Evolutionary conservation across 1,140 invertebrate genomes (phyloP), one percentile per base, ranked within the genome.

Genomic region (Drosophila yakuba): DNA sequence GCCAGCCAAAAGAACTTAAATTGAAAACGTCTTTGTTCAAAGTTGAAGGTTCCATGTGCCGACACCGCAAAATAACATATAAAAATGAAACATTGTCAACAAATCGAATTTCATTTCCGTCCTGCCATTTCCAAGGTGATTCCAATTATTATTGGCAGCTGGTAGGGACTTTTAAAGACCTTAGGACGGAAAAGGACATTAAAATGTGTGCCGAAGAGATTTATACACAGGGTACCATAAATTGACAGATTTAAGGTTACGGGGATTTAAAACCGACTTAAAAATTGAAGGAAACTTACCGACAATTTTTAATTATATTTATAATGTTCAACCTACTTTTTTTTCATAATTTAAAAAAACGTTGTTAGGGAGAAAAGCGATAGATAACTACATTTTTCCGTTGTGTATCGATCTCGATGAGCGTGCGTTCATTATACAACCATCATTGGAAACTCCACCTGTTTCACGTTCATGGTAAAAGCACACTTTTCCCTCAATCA

Each of bases 51-150:
- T 51, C 11, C 63, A 4, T 28, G n/a, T 44, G 14, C 60, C 61
- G 47, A 35, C 17, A 32, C 38, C 17, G 41, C 35, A 39, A 69
- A 35, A 36, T 35, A 68, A 35, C 25, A 4, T 0, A 32, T 32
- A 32, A 39, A 60, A 68, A 32, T 50, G 20, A 59, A 72, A 52
- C 20, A 54, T 61, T n/a, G 57, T 23, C 69, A 56, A 62, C 47
- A 62, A 74, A 74, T 74, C 57, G 72, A 63, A 74, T 62, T 74
- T 56, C 51, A 74, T 74, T 74, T 74, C 57, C 72, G 57, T 35
- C 44, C 66, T 73, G 68, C 58, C 68, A 74, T 38, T 43, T 67
- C 38, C 69, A 63, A 63, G 69, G 69, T 62, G 58, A 63, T 47
- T 32, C 20, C 39, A 60, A 51, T 63, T 74, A 74, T 74, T 74